Evolutionary conservation across 1,140 invertebrate genomes (phyloP), one percentile per base, ranked within the genome.

Genomic region (Orius insidiosus): DNA sequence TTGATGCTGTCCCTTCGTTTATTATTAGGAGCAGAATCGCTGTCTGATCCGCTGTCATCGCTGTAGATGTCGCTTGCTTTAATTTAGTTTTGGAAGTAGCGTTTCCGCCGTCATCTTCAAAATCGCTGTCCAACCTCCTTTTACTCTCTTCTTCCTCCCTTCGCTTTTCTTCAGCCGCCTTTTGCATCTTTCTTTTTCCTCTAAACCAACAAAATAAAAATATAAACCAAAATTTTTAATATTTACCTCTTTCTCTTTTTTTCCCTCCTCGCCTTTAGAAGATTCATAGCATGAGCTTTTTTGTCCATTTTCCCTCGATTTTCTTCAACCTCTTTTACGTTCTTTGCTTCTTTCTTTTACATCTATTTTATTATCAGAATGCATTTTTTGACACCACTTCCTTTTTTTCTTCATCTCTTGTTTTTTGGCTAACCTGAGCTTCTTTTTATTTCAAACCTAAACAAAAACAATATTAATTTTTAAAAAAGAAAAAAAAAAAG

Each of bases 381-480:
- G 39, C 73, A 71, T 71, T 72, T 4, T 60, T 67, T 52, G 71
- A 71, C 13, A 60, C 57, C 46, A 64, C 63, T 46, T 59, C 52
- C 60, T 65, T 39, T 64, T 65, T 52, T 76, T 78, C 43, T 75
- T 76, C 52, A 80, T 65, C 62, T 86, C 83, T 33, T 80, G 76
- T 49, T 88, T 86, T 45, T 81, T 83, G 0, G 84, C 86, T 54
- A 88, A 68, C 39, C 85, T 71, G 5, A 98, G 62, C 60, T 97
- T 97, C 49, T 92, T 82, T 57, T 97, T 87, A 97, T 97, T 62
- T 96, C 92, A 77, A 94, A 96, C 58, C 90, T 82, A 52, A 34
- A 59, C 58, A 45, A 53, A 30, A 39, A 52, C 39, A 31, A 16
- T 42, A 42, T 37, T 18, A 51, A 37, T 5, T 15, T 5, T 36